Evolutionary conservation across 2,797 vertebrate species (phyloP).

Genomic region (Danio tinwini): DNA sequence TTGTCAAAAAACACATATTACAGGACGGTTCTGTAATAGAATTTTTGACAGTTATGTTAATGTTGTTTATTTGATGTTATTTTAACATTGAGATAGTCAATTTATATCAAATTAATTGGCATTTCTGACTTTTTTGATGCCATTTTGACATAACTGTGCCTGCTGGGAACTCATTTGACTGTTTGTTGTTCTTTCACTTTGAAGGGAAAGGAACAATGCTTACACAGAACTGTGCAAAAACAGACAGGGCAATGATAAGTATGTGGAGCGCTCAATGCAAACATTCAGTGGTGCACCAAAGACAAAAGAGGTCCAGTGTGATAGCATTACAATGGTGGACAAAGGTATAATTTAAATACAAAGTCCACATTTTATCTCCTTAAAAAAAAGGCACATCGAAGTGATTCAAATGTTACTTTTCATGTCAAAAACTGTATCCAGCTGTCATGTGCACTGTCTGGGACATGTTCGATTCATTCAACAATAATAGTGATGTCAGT

Average conservation of each 20-base stretch:
- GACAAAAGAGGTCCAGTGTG: conserved; percentile 85
- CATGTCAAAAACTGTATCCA: conserved; percentile 60
- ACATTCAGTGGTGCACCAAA: conserved; percentile 83
- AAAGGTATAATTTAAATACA: conserved; percentile 74
- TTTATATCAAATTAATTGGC: too few species aligned
- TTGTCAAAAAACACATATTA: too few species aligned
- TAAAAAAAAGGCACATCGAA: neutral
- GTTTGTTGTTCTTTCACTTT: conserved; percentile 23
- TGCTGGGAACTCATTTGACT: neutral
- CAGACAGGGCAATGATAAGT: conserved; percentile 77
- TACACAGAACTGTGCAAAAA: conserved; percentile 81
- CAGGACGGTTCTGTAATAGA: too few species aligned
- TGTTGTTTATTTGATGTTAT: too few species aligned
- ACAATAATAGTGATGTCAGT: conserved; percentile 41
- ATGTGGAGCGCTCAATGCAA: conserved; percentile 83
- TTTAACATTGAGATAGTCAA: too few species aligned
- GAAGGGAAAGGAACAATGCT: conserved; percentile 75
- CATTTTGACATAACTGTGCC: too few species aligned
- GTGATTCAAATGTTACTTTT: neutral
- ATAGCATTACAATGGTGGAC: conserved; percentile 73
- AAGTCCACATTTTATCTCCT: neutral
- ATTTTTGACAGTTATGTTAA: too few species aligned
- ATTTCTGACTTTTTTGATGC: too few species aligned
- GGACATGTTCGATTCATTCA: conserved; percentile 80
- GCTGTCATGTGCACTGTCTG: conserved; percentile 79